These are phyloP conservation scores for Fistularia tabacaria DNA, from an alignment of 2,797 vertebrate genomes.

Conservation along the genomic window DNA sequence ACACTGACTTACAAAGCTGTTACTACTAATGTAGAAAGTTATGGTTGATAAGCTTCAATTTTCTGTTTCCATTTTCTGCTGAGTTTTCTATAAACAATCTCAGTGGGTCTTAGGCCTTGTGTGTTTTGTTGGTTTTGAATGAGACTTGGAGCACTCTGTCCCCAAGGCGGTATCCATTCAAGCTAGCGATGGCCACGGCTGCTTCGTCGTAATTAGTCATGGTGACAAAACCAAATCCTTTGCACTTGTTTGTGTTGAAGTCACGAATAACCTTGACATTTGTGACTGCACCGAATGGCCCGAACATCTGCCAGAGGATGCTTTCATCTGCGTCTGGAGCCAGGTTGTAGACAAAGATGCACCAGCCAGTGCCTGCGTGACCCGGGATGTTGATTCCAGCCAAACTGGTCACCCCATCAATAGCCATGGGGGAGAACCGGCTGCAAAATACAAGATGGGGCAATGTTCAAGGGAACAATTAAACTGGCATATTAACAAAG, in stretches of 20 bases:
- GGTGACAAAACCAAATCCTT: constrained; percentile 99
- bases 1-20: constrained; percentile 92
- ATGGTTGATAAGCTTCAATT: constrained; percentile 59
- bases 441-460: constrained; percentile 57
- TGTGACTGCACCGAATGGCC: constrained; percentile 96
- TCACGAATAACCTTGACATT: constrained; percentile 99
- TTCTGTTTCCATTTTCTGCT: constrained; percentile 68
- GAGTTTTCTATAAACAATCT: constrained; percentile 87
- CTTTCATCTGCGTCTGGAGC: constrained; percentile 96
- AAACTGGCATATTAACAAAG: neutral
- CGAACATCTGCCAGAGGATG: constrained; percentile 99
- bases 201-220: constrained; percentile 99
- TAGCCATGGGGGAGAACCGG: constrained; percentile 97
- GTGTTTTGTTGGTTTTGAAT: constrained; percentile 99
- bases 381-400: constrained; percentile 97
- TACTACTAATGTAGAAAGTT: constrained; percentile 90
- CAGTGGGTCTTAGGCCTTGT: constrained; percentile 92
- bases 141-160: constrained; percentile 98
- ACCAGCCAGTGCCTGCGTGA: constrained; percentile 93
- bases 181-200: constrained; percentile 96
- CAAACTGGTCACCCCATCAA: constrained; percentile 96
- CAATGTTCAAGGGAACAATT: neutral
- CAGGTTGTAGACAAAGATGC: constrained; percentile 98
- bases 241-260: constrained; percentile 99
- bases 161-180: constrained; percentile 97